phyloP scores from a whole-genome alignment of 2,888 invertebrate genomes.

The Trimorus sp. region DNA sequence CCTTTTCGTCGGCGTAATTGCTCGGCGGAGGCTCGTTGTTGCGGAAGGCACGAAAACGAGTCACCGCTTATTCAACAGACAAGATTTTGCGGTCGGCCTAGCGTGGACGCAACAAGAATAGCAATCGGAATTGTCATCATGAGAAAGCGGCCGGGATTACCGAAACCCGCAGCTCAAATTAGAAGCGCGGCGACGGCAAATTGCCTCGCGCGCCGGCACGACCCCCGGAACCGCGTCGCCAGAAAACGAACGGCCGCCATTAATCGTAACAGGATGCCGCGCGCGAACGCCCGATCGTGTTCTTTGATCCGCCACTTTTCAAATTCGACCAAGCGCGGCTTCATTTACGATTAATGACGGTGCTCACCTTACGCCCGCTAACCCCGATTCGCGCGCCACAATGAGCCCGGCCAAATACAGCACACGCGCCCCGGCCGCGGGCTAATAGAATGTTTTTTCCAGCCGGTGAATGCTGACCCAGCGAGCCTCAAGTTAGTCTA shows the following conservation, averaged over 20 bases:
- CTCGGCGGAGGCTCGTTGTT: slow-evolving; percentile 18
- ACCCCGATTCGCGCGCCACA: slow-evolving; percentile 42
- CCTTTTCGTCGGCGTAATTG: no score
- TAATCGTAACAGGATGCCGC: no score
- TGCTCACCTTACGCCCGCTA: slow-evolving; percentile 54
- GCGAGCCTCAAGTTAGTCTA: no score
- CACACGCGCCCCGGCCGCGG: slow-evolving; percentile 36
- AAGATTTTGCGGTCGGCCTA: slow-evolving; percentile 74
- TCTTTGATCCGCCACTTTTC: slow-evolving; percentile 20
- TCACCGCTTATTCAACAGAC: slow-evolving; percentile 74
- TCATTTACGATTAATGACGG: slow-evolving; percentile 49
- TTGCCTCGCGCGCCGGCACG: slow-evolving; percentile 70
- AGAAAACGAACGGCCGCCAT: no score
- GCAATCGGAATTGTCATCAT: slow-evolving; percentile 74
- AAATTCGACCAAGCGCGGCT: slow-evolving; percentile 39
- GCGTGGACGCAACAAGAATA: slow-evolving; percentile 62
- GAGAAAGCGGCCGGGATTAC: slow-evolving; percentile 77
- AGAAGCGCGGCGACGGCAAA: slow-evolving; percentile 77
- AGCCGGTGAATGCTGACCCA: slow-evolving; percentile 54
- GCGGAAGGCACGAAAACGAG: slow-evolving; percentile 44
- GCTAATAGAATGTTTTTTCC: slow-evolving; percentile 54
- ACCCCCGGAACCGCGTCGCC: no score
- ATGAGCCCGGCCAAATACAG: slow-evolving; percentile 32
- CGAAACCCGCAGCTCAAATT: slow-evolving; percentile 79
- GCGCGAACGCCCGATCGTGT: neutral